Evolutionary conservation across 2,113 vertebrate genomes (phyloP), one percentile per base, ranked within the genome.

Genomic region (Ovis canadensis): DNA sequence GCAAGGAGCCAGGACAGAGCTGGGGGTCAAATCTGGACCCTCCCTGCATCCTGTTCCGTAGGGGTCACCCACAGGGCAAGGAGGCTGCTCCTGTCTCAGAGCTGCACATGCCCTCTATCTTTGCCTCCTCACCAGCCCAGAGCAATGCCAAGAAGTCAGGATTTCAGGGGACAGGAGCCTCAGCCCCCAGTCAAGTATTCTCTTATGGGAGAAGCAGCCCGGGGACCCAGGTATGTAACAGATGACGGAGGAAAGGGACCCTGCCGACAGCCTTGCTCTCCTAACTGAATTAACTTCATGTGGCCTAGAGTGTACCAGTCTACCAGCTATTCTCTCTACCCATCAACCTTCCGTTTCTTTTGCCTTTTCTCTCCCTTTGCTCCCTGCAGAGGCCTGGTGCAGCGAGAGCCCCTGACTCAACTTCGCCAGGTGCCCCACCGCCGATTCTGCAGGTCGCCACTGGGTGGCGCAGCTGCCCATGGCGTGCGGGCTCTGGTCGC

Each of bases 391-490:
- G 48, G 13, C 27, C 10, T 21, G 0, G 2, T 3, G 25, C 31
- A 2, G 36, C 31, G 52, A 21, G 31, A 62, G 43, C 27, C 40
- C 1, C 1, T 36, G 0, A 4, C 64, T 17, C 14, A 0, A 74
- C 10, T 71, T 50, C 1, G 82, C 33, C 0, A 13, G 5, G 17
- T 0, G 21, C 25, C 45, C 27, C 11, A 17, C 96, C 16, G 64
- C 48, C 31, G 21, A 80, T 96, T 29, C 87, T 27, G 3, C 36
- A 29, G n/a, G 31, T 25, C 0, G 83, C 94, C 98, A 97, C 97
- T 67, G 27, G 97, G 96, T 96, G 98, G 97, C 90, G 90, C 94
- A 81, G 88, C 64, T 3, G 93, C n/a, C 95, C 57, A 54, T 55
- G 1, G 4, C 3, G 78, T 91, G 84, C 25, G 1, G 43, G n/a